Evolutionary conservation across 1,140 invertebrate species (phyloP), one percentile per base, ranked within the genome.

Genomic region (Orussus abietinus): DNA sequence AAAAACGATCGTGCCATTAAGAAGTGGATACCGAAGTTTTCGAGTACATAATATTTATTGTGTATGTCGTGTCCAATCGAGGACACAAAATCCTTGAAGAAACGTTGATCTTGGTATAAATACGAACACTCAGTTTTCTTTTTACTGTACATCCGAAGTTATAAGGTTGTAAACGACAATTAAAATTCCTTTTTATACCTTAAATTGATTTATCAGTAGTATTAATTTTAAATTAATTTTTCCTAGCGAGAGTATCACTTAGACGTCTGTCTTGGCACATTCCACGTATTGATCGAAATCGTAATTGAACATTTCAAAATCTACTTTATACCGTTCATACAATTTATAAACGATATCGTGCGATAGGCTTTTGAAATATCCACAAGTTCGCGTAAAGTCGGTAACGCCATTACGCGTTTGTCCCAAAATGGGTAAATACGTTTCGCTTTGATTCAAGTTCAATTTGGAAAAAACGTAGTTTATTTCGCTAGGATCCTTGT

Each of bases 281-380:
- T 55, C 49, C 3, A 64, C 30, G 47, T 72, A 72, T 10, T 44
- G 47, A 11, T 59, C 42, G 17, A 57, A 40, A 21, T 62, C 43
- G 15, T 72, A 73, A 46, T 66, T 38, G 42, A 68, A 74, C 57
- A 73, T 70, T 32, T 73, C 57, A 44, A 74, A 73, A 18, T 74
- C 70, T 4, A 69, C 47, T 49, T 57, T 62, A 28, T 72, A 74
- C 30, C 51, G 61, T 19, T 60, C 37, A 6, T 71, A 69, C 19
- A 73, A 51, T 47, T 53, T 52, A 2, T 57, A 25, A 18, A 69
- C 42, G 11, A 52, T 49, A 18, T 61, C 46, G 10, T 45, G 36
- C 1, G 60, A 47, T n/a, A 74, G 34, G 22, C 50, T 42, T 35
- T 55, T 50, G 19, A 74, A 69, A 38, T 74, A 74, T 45, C 54